Evolutionary conservation across 2,797 vertebrate genomes (phyloP), one percentile per base, ranked within the genome.

Genomic region (Lagorchestes hirsutus): DNA sequence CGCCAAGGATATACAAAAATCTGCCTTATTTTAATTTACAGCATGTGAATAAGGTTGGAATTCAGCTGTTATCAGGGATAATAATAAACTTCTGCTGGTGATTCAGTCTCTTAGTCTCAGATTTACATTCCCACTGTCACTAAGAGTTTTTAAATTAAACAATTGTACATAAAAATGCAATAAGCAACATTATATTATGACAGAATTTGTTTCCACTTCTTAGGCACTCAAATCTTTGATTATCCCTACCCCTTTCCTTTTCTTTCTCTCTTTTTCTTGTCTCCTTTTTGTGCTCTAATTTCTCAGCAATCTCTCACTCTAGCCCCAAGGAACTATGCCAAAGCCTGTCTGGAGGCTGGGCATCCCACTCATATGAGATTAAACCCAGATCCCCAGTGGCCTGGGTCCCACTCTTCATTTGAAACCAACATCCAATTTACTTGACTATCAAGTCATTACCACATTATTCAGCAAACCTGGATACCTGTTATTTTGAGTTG

Each of bases 81-180:
- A 98, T 98, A 98, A 98, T 98, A 98, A 98, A 98, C 98, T 98
- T 98, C 93, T 98, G 97, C 97, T 92, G 91, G 96, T 98, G 97
- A 98, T 97, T 98, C 96, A 97, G 96, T 95, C 93, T 97, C 94
- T 97, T 95, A 95, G 96, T 54, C 93, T 97, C 92, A 95, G 94
- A 98, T 98, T 98, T 98, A 99, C 98, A 98, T 98, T 98, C 97
- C 96, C 96, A 96, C 97, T 96, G 95, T 98, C 94, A 97, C 97
- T 95, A 96, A 96, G 96, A 98, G 95, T 97, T 98, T 98, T 98
- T 97, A 98, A 98, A 97, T 98, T 98, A 98, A 99, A 98, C 97
- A 98, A 96, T 98, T 98, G 98, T 98, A 97, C 97, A 97, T 94
- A 97, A 98, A 99, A 98, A 98, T 59, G 96, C 94, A 98, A 97